Conservation (phyloP, 2,797 vertebrate genomes). For the Cephalopachus bancanus region DNA sequence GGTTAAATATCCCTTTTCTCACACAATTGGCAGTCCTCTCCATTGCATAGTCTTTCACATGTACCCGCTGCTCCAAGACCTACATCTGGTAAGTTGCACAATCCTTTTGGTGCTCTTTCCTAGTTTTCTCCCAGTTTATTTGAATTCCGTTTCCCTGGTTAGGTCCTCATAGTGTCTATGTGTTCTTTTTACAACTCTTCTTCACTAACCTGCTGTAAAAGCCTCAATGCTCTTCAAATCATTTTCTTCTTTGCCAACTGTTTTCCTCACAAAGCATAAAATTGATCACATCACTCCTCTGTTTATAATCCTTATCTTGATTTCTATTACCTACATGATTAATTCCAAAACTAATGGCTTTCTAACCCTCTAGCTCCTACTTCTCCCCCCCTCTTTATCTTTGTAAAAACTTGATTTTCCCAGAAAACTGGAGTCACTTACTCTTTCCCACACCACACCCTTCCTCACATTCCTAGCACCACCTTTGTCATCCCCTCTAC, state of each 20-base stretch:
- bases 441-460: not conserved
- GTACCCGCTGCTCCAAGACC: not conserved
- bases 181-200: not conserved
- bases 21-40: not conserved
- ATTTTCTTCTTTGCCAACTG: not conserved
- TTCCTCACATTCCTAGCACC: not conserved
- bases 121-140: not conserved
- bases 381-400: not conserved
- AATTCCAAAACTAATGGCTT: not conserved
- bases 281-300: not conserved
- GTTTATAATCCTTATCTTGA: not conserved
- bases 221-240: not conserved
- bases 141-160: not conserved
- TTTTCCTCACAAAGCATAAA: not conserved
- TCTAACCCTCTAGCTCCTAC: not conserved
- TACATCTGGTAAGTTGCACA: not conserved
- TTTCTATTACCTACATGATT: not conserved
- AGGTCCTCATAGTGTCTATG: not conserved
- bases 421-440: not conserved
- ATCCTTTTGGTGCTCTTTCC: not conserved
- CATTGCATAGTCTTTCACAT: not conserved
- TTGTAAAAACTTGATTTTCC: conserved; percentile 10
- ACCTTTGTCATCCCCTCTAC: not conserved
- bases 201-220: not conserved
- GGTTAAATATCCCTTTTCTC: not conserved